Evolutionary conservation across 2,888 invertebrate genomes (phyloP).

Genomic region (Dromius quadrimaculatus): DNA sequence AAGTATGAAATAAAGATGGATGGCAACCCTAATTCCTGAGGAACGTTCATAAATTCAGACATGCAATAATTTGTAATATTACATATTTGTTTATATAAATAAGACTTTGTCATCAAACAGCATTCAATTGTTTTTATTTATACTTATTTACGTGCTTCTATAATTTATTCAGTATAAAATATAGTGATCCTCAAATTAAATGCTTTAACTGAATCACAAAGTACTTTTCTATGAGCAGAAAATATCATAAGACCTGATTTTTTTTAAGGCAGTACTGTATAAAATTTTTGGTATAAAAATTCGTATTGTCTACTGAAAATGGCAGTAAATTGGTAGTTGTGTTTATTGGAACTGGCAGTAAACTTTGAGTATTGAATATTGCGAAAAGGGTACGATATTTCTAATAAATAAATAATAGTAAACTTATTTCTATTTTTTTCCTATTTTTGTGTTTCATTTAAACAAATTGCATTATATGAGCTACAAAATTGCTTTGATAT

Average conservation of each 20-base stretch:
- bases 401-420: slow-evolving; percentile 33
- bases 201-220: slow-evolving; percentile 41
- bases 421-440: slow-evolving; percentile 22
- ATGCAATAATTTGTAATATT: no score
- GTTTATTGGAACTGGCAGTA: slow-evolving; percentile 31
- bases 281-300: slow-evolving; percentile 9
- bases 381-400: slow-evolving; percentile 12
- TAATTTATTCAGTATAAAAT: slow-evolving; percentile 37
- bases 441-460: slow-evolving; percentile 23
- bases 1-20: no score
- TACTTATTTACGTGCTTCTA: slow-evolving; percentile 1
- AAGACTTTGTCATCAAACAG: slow-evolving; percentile 4
- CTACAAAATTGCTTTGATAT: slow-evolving; percentile 26
- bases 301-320: slow-evolving; percentile 22
- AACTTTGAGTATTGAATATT: slow-evolving; percentile 24
- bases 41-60: no score
- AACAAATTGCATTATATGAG: slow-evolving; percentile 20
- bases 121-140: slow-evolving; percentile 15
- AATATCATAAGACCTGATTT: slow-evolving; percentile 10
- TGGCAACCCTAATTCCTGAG: no score
- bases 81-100: slow-evolving; percentile 37
- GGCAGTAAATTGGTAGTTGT: slow-evolving; percentile 40
- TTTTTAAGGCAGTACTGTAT: slow-evolving; percentile 14
- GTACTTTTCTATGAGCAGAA: slow-evolving; percentile 44
- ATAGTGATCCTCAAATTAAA: slow-evolving; percentile 20